Evolutionary conservation across 2,113 vertebrate genomes (phyloP).

Genomic region (Cyprinodon tularosa): DNA sequence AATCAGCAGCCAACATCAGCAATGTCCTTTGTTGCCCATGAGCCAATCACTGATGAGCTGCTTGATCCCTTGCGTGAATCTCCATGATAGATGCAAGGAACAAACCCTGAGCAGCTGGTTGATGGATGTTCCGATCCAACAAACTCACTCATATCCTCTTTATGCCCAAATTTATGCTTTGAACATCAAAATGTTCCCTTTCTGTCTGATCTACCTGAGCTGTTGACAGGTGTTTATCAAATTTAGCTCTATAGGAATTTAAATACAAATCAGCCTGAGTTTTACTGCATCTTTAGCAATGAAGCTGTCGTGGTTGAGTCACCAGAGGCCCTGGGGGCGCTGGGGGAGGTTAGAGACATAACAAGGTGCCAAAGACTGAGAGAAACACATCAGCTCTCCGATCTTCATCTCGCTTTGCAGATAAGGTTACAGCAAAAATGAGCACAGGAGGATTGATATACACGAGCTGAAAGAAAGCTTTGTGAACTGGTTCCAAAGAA

Average conservation of each 20-base stretch:
- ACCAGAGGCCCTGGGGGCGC: constrained; percentile 44
- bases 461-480: constrained; percentile 26
- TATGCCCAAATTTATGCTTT: background rate
- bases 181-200: too few relatives aligned
- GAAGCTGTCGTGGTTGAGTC: constrained; percentile 42
- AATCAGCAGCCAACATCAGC: too few relatives aligned
- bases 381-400: constrained; percentile 19
- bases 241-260: too few relatives aligned
- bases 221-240: too few relatives aligned
- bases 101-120: too few relatives aligned
- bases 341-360: constrained; percentile 2
- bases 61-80: too few relatives aligned
- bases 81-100: too few relatives aligned
- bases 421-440: constrained; percentile 56
- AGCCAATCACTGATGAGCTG: too few relatives aligned
- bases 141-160: background rate
- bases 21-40: too few relatives aligned
- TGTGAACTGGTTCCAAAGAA: constrained; percentile 31
- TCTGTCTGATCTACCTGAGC: too few relatives aligned
- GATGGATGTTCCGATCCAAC: background rate
- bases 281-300: too few relatives aligned
- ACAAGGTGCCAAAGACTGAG: constrained; percentile 23
- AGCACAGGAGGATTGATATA: constrained; percentile 51
- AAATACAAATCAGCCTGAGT: too few relatives aligned
- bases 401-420: constrained; percentile 33